Percentiles rank a stretch among this genome's conserved stretches.
These are phyloP conservation scores for Chaetorhynchus papuensis DNA, from an alignment of 2,113 vertebrate species.

Conservation along the genomic window DNA sequence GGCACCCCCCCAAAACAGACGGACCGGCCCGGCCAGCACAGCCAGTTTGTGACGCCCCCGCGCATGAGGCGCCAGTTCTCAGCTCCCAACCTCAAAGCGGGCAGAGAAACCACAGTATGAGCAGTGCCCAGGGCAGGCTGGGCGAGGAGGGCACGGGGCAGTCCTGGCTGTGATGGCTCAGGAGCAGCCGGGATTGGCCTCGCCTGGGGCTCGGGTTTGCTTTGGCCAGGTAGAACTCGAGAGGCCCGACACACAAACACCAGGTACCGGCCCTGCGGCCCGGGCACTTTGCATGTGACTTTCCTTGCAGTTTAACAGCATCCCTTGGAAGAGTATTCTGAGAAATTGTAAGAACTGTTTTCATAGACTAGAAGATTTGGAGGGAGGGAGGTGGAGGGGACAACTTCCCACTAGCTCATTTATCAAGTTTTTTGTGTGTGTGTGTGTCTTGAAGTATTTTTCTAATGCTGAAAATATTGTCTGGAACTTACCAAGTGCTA, in stretches of 20 bases:
- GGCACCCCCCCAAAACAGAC: constrained; percentile 53
- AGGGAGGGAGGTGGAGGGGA: constrained; percentile 21
- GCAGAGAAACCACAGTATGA: constrained; percentile 92
- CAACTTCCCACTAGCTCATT: constrained; percentile 22
- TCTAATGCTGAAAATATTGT: constrained; percentile 46
- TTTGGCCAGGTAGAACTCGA: background rate
- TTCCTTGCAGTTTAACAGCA: constrained; percentile 23
- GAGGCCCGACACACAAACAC: background rate
- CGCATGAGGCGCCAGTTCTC: constrained; percentile 94
- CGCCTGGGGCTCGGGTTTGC: background rate
- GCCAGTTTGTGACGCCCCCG: constrained; percentile 84
- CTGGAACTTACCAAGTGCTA: constrained; percentile 53
- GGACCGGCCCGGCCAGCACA: constrained; percentile 71
- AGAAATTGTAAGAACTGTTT: background rate
- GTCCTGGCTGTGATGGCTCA: background rate
- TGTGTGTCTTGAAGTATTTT: constrained; percentile 63
- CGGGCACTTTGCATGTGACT: background rate
- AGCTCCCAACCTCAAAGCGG: constrained; percentile 91
- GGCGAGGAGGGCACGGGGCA: background rate
- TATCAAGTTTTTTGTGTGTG: background rate
- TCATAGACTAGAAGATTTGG: constrained; percentile 11
- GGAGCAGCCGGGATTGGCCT: background rate
- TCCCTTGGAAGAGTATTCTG: background rate
- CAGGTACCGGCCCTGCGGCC: constrained; percentile 26
- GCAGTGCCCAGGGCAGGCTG: constrained; percentile 27